Evolutionary conservation across 2,113 vertebrate species (phyloP), one percentile per base, ranked within the genome.

Genomic region (Ciconia boyciana): DNA sequence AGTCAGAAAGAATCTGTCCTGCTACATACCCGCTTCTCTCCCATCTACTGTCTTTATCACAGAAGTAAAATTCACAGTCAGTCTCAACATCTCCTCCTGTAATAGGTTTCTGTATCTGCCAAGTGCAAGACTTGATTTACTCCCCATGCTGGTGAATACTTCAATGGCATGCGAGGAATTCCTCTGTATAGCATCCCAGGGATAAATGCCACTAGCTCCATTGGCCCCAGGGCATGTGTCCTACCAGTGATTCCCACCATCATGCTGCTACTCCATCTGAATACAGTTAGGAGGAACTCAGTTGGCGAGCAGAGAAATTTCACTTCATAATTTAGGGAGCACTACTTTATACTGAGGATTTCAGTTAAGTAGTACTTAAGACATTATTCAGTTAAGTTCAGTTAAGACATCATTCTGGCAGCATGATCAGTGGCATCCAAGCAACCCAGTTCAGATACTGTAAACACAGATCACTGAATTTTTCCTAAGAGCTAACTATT

Each of bases 121-220:
- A 60, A 52, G 31, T 3, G 32, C 24, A 55, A 70, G 32, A 7
- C 55, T 70, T 32, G 12, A 11, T 76, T 69, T 69, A 14, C 29
- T 34, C 29, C 19, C 28, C 22, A 5, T 4, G 32, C 17, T 41
- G 41, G 11, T 14, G 19, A 68, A 31, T 5, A 13, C 11, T 10
- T 55, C 6, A 31, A n/a, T 13, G 19, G 41, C 49, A 60, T 0
- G 1, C 1, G 3, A 58, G 15, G 43, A 75, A 55, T 43, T 68
- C 52, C 61, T 39, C 60, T 36, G 1, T 0, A 18, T 16, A 51
- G 32, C 19, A n/a, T 25, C 21, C 54, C 28, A 81, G 26, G 21
- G 46, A 58, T 15, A 60, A 85, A 79, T 7, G n/a, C 22, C 57
- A 51, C 48, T 9, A 34, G 31, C 24, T 80, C 57, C 32, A 62